Evolutionary conservation across 1,140 invertebrate genomes (phyloP).

Genomic region (Diorhabda sublineata): DNA sequence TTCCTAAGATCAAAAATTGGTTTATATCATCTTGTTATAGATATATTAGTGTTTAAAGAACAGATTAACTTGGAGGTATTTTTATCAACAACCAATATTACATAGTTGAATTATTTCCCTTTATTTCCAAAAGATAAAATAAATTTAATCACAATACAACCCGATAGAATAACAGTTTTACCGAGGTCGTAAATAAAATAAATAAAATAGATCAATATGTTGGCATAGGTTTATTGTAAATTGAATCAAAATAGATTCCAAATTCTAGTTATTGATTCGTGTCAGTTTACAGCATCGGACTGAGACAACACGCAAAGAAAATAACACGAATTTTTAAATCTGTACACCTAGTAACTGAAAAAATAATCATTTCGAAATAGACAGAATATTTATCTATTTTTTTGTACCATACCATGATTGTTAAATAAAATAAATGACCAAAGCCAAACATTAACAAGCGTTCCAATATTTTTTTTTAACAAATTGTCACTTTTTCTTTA

Average conservation of each 20-base stretch:
- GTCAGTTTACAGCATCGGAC: neutral
- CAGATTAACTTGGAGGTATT: too few species aligned
- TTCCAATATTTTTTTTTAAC: too few species aligned
- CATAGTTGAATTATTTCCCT: too few species aligned
- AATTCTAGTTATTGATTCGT: neutral
- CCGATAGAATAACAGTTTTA: slow-evolving; percentile 1
- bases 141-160: neutral
- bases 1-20: too few species aligned
- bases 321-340: neutral
- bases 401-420: too few species aligned
- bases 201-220: neutral
- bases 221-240: neutral
- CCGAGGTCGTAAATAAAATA: neutral
- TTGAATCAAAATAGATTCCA: neutral
- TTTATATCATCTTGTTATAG: too few species aligned
- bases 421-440: too few species aligned
- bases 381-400: neutral
- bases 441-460: too few species aligned
- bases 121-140: too few species aligned
- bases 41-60: too few species aligned
- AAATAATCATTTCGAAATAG: neutral
- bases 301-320: neutral
- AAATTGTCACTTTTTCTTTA: too few species aligned
- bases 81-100: too few species aligned
- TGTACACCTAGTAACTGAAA: neutral